Base-by-base conservation (phyloP, 2,888 invertebrate species). In the Celastrina argiolus region DNA sequence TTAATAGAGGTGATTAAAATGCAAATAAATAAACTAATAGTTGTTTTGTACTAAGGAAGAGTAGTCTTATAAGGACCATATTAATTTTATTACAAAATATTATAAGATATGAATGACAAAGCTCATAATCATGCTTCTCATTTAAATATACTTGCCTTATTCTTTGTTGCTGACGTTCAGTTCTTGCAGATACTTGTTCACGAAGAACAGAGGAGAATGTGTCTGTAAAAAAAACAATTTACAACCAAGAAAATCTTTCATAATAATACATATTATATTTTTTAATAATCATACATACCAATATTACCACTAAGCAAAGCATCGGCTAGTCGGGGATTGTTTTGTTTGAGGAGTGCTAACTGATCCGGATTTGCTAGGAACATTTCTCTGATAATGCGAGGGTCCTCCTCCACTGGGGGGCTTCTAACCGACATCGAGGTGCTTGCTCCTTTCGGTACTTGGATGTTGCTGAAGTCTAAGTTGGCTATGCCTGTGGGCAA, bases 291-390 rank as follows among this genome's bases (percentile, higher is more conserved):
- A 14, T 34, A 7, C 85, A 80, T 84, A 95, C 95, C 96, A 73
- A 96, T 92, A 82, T 95, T 95, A 31, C 97, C 97, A 75, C 95
- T 96, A 0, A 96, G 92, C 31, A 98, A 86, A 18, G 99, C 98
- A 82, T 98, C 98, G 10, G 98, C 98, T 68, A 99, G 87, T 72
- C 95, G 92, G 6, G 98, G 97, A 91, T 99, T 99, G 78, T 98
- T 97, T 82, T 98, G 98, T 81, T 97, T 97, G 7, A 99, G 90
- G 68, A 98, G 83, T 1, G 98, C 96, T 67, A 98, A 87, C 80
- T 98, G 97, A 79, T 97, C 97, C 0, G 98, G 98, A 85, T 97
- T 97, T 34, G 95, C 95, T 56, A 97, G 84, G 75, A 98, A 95
- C 95, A 97, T 96, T 77, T 97, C 96, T 71, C 96, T 92, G 66